Percentiles rank a stretch among this genome's conserved stretches.
Conservation (phyloP, 2,797 vertebrate genomes). For the Amblyopsis hoosieri region DNA sequence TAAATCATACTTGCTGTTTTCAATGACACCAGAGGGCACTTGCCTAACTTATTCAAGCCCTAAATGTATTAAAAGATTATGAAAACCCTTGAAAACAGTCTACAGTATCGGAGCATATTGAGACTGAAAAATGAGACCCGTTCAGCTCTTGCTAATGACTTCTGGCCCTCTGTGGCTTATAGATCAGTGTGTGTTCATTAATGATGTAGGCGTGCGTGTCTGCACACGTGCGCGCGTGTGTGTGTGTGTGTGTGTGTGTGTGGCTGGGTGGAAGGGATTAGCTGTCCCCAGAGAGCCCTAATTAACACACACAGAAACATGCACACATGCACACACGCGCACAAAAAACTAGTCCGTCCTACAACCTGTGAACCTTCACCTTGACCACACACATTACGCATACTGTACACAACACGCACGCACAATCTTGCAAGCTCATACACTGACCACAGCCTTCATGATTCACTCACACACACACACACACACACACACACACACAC, state of each 20-base stretch:
- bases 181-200: conserved; percentile 73
- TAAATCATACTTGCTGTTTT: conserved; percentile 12
- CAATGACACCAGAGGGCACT: conserved; percentile 32
- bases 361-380: conserved; percentile 19
- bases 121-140: conserved; percentile 59
- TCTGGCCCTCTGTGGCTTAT: conserved; percentile 62
- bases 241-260: not conserved
- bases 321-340: conserved; percentile 21
- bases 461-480: conserved; percentile 24
- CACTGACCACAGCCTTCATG: conserved; percentile 30
- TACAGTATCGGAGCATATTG: conserved; percentile 46
- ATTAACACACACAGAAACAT: conserved; percentile 53
- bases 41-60: conserved; percentile 43
- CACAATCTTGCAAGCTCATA: conserved; percentile 14
- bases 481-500: conserved; percentile 14
- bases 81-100: conserved; percentile 45
- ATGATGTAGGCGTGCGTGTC: conserved; percentile 54
- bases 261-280: conserved; percentile 69
- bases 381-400: conserved; percentile 7
- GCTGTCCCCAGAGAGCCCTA: conserved; percentile 58
- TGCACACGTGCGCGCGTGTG: conserved; percentile 6
- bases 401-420: conserved; percentile 30
- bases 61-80: conserved; percentile 36
- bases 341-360: conserved; percentile 3
- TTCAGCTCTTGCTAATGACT: conserved; percentile 64